Base-by-base conservation (phyloP, 2,113 vertebrate genomes). In the Oncorhynchus nerka region DNA sequence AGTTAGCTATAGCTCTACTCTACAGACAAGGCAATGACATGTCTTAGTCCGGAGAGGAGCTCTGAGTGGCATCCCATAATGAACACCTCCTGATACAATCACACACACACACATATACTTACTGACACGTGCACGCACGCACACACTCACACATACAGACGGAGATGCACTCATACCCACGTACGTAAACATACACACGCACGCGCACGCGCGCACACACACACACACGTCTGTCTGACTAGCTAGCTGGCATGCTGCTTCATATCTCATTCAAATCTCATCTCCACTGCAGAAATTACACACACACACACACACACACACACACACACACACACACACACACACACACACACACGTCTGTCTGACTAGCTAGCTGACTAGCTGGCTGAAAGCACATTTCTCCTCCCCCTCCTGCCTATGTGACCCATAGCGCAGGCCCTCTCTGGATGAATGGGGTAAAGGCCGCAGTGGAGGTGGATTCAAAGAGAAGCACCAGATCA, bases 11-110 rank as follows among this genome's bases (percentile, higher is more conserved):
- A 45, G 20, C 20, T 12, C 20, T 22, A 3, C 16, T 19, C 24
- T 16, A 34, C 59, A 74, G 55, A 61, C 75, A 70, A 34, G 59
- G 64, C 75, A 77, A 81, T 80, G 78, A 73, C 4, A 62, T 28
- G 55, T 73, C 75, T 22, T 59, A 39, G 51, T 62, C 55, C 64
- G 4, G 61, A 24, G 22, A 68, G 68, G 12, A 70, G 61, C 86
- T 57, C 76, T 83, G 75, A 89, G 76, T 85, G 89, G 80, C 80
- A 85, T 84, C 85, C 66, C 79, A 82, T 87, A 88, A 92, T 91
- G 89, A 89, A 81, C 83, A 79, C 87, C 77, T 84, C 22, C 68
- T 49, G 75, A 26, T 69, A 79, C 64, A 57, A 78, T 76, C 68
- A 67, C 62, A 68, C 62, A 19, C 48, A 76, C 78, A 34, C 32